Percentiles rank a stretch among this genome's conserved stretches.
These are phyloP conservation scores for Cryptotis parvus DNA, from an alignment of 2,113 vertebrate genomes.

Conservation along the genomic window DNA sequence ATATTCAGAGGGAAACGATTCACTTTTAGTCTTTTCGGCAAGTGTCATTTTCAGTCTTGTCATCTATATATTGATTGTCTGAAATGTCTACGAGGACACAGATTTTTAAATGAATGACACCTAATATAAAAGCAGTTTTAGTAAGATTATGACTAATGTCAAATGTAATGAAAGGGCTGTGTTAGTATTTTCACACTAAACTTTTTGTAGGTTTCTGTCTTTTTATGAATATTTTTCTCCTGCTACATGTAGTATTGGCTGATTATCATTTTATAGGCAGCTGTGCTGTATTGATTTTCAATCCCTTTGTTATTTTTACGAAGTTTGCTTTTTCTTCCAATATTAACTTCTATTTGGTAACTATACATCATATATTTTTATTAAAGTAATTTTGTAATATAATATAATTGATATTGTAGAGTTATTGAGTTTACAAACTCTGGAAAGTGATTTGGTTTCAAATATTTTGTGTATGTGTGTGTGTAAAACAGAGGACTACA, in stretches of 20 bases:
- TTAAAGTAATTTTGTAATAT: neutral
- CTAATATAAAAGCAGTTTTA: constrained; percentile 6
- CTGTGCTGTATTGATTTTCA: neutral
- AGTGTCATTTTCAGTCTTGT: neutral
- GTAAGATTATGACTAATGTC: neutral
- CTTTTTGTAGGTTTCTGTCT: neutral
- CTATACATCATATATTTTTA: neutral
- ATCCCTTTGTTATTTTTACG: neutral
- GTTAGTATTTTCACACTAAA: neutral
- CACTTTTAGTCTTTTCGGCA: neutral
- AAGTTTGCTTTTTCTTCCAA: neutral
- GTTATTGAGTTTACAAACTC: neutral
- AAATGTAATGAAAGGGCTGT: neutral
- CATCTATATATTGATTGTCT: neutral
- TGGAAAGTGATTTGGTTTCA: constrained; percentile 43
- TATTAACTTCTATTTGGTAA: neutral
- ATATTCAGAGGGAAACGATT: neutral
- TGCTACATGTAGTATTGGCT: neutral
- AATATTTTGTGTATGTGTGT: constrained; percentile 46
- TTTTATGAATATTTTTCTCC: neutral
- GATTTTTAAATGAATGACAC: neutral
- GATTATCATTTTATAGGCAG: neutral
- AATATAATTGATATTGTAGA: neutral
- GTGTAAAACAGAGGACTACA: constrained; percentile 85
- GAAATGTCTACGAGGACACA: neutral